Percentiles rank a stretch among this genome's conserved stretches.
Evolutionary conservation across 2,888 invertebrate genomes (phyloP).

Genomic region (Rotaria socialis): DNA sequence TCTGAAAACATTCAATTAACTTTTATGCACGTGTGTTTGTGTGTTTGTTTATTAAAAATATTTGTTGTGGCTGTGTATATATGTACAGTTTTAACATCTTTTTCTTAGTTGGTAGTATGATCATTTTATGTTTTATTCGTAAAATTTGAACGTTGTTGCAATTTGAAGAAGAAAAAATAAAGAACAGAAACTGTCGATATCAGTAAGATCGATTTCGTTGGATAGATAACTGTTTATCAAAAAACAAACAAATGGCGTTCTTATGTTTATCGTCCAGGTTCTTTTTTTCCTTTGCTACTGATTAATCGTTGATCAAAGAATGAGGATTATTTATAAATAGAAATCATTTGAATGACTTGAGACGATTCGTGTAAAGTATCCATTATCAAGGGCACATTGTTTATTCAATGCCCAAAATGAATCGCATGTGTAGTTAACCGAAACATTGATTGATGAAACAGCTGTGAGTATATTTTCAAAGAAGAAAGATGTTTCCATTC

Average conservation of each 20-base stretch:
- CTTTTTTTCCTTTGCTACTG: background rate
- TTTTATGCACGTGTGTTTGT: background rate
- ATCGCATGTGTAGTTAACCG: background rate
- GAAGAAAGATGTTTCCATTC: background rate
- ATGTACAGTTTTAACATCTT: background rate
- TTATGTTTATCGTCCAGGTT: background rate
- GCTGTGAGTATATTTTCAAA: background rate
- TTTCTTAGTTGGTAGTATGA: background rate
- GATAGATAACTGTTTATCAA: background rate
- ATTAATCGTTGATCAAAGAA: background rate
- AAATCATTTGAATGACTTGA: background rate
- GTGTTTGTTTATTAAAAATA: background rate
- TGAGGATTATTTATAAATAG: too few species aligned
- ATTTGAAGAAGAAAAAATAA: background rate
- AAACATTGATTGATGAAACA: background rate
- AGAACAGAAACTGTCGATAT: background rate
- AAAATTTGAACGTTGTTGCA: background rate
- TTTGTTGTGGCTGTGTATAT: background rate
- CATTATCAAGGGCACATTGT: background rate
- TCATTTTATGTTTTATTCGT: background rate
- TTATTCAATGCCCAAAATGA: background rate
- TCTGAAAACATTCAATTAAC: background rate
- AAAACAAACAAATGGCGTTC: background rate
- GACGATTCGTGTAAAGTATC: background rate
- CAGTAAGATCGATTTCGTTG: background rate